These are phyloP conservation scores for Canis aureus DNA, from an alignment of 2,113 vertebrate species.

Conservation along the genomic window DNA sequence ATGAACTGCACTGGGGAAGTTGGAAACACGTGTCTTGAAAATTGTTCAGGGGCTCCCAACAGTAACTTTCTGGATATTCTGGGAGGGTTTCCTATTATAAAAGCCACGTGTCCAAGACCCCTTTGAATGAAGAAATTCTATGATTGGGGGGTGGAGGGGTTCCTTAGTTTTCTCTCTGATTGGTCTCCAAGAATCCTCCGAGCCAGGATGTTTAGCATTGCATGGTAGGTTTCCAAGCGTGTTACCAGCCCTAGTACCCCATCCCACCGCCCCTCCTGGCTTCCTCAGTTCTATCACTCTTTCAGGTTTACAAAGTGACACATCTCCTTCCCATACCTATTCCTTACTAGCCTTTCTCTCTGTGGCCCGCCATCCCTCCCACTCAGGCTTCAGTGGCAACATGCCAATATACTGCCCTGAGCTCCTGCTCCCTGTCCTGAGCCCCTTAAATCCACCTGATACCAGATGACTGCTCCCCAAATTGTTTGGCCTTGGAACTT, in stretches of 20 bases:
- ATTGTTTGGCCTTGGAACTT: background rate
- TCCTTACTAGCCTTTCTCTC: background rate
- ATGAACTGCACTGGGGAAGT: background rate
- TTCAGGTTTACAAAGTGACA: accelerated
- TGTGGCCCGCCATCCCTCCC: accelerated
- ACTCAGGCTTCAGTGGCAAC: accelerated
- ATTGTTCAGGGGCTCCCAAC: background rate
- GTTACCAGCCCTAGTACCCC: accelerated
- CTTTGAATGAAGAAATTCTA: background rate
- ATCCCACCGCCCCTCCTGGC: background rate
- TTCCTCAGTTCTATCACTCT: accelerated
- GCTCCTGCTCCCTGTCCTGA: background rate
- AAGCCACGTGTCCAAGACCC: background rate
- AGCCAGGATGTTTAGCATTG: background rate
- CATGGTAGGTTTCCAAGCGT: background rate
- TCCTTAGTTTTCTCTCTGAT: background rate
- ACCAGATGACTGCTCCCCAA: accelerated
- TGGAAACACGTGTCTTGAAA: background rate
- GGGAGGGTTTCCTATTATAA: background rate
- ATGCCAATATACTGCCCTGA: accelerated
- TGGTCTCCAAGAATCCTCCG: background rate
- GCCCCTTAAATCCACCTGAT: background rate
- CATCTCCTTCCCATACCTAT: accelerated
- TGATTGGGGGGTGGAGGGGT: background rate
- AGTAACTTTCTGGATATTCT: background rate